Conservation (phyloP, 2,797 vertebrate genomes). For the Anguilla marmorata region DNA sequence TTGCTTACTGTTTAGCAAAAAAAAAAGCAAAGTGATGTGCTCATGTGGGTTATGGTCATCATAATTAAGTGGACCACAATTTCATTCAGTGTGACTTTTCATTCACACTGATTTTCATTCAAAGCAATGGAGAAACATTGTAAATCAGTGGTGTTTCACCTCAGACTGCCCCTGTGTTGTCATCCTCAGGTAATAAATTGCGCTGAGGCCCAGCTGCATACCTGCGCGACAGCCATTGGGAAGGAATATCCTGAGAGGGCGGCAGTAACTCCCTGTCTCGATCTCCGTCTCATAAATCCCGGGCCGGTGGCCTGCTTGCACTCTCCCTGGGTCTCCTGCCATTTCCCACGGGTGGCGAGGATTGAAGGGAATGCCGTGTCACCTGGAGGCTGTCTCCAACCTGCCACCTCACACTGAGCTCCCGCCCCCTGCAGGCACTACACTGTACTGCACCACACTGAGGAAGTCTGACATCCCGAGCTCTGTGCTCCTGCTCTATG, state of each 20-base stretch:
- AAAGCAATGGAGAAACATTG: background rate
- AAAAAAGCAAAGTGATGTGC: background rate
- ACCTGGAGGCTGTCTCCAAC: background rate
- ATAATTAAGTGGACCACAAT: background rate
- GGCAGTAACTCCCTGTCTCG: background rate
- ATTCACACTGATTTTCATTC: background rate
- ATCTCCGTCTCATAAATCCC: background rate
- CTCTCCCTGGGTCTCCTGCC: background rate
- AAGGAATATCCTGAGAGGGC: background rate
- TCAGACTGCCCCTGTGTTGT: constrained; percentile 1
- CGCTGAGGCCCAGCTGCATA: background rate
- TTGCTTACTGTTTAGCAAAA: background rate
- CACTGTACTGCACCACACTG: background rate
- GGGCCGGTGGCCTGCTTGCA: background rate
- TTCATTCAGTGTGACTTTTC: background rate
- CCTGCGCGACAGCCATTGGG: constrained; percentile 11
- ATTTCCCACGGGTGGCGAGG: background rate
- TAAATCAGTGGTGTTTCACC: background rate
- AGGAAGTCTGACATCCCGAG: background rate
- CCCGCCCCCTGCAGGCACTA: background rate
- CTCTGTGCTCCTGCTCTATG: background rate
- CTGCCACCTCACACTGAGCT: background rate
- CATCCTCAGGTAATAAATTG: background rate
- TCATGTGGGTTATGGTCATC: background rate
- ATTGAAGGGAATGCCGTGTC: background rate